A percentile compares a stretch with the other conserved stretches of the same genome.
Conservation (phyloP, 2,113 vertebrate genomes). For the Meles meles region DNA sequence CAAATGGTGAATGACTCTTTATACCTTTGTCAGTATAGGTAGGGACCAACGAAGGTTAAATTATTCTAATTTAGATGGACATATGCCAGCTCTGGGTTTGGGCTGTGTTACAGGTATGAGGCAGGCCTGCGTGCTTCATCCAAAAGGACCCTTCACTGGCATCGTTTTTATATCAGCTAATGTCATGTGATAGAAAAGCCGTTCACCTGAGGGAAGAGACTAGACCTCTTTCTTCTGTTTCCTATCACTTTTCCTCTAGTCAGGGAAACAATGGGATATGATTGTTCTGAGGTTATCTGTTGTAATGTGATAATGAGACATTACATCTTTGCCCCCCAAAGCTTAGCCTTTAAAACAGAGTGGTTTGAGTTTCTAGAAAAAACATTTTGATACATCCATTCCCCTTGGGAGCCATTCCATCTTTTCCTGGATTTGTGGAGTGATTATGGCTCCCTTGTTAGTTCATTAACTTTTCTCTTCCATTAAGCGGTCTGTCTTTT, state of each 20-base stretch:
- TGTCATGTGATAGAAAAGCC: slow-evolving; percentile 27
- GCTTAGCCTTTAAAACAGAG: background rate
- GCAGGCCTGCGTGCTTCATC: background rate
- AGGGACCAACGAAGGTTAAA: slow-evolving; percentile 59
- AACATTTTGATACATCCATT: slow-evolving; percentile 55
- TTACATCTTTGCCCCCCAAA: background rate
- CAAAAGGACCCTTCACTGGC: slow-evolving; percentile 12
- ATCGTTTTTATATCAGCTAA: background rate
- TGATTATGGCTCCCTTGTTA: slow-evolving; percentile 67
- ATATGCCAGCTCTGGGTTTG: background rate
- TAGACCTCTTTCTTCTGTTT: background rate
- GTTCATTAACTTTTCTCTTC: slow-evolving; percentile 68
- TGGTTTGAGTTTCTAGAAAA: slow-evolving; percentile 49
- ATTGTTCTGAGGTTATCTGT: background rate
- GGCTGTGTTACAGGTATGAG: slow-evolving; percentile 37
- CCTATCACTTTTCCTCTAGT: background rate
- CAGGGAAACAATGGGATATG: background rate
- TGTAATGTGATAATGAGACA: background rate
- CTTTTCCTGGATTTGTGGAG: slow-evolving; percentile 55
- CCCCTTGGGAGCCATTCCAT: slow-evolving; percentile 19
- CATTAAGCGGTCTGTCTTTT: slow-evolving; percentile 58
- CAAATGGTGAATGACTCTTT: background rate
- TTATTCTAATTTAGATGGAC: slow-evolving; percentile 54
- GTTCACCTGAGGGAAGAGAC: background rate
- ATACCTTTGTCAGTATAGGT: slow-evolving; percentile 16